phyloP scores from a whole-genome alignment of 2,797 vertebrate genomes.

The Sebastiscus albofasciatus region DNA sequence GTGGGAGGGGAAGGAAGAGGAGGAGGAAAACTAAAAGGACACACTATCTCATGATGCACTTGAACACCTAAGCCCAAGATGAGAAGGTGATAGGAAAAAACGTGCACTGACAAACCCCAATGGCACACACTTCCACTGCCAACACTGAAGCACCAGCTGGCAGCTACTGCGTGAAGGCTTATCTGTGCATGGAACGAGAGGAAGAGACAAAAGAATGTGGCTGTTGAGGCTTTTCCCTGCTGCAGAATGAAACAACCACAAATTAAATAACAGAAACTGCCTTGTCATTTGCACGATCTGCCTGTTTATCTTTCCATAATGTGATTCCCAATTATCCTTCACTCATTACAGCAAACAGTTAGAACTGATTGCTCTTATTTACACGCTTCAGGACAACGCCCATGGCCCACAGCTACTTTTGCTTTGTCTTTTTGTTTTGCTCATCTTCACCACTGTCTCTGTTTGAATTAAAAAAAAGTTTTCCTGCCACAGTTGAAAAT shows the following conservation, averaged over 20 bases:
- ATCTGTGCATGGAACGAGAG: not conserved
- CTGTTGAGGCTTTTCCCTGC: conserved; percentile 30
- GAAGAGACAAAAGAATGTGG: conserved; percentile 37
- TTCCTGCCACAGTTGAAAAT: conserved; percentile 16
- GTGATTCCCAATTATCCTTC: not conserved
- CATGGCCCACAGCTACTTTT: conserved; percentile 11
- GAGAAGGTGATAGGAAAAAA: conserved; percentile 43
- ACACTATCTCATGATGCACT: conserved; percentile 34
- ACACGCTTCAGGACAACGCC: conserved; percentile 26
- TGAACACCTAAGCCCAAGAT: conserved; percentile 25
- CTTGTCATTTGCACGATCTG: conserved; percentile 76
- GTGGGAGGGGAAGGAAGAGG: not conserved
- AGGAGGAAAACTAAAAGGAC: not conserved
- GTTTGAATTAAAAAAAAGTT: conserved; percentile 53
- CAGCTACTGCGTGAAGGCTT: conserved; percentile 24
- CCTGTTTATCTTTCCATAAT: conserved; percentile 60
- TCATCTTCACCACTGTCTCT: conserved; percentile 27
- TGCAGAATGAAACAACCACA: conserved; percentile 35
- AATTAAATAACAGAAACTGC: conserved; percentile 44
- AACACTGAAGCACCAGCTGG: conserved; percentile 1
- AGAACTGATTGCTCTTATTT: not conserved
- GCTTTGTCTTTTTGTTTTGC: conserved; percentile 34
- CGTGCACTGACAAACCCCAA: conserved; percentile 68
- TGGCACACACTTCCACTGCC: conserved; percentile 45
- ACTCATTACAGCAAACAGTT: not conserved